phyloP scores from a whole-genome alignment of 2,797 vertebrate genomes.

The Liasis olivaceus region DNA sequence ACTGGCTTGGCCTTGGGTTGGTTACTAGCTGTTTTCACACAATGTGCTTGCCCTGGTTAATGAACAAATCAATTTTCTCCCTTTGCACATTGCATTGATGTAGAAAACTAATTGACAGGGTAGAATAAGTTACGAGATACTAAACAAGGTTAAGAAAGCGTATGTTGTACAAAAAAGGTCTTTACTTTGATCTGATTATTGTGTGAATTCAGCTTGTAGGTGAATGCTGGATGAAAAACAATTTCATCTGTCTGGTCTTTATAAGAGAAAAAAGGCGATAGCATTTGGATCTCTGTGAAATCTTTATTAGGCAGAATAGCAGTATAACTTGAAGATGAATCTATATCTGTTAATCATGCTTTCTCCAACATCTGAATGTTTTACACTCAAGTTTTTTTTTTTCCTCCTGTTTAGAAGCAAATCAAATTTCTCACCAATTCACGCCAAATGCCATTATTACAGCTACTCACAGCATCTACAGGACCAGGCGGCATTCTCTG shows the following conservation, averaged over 20 bases:
- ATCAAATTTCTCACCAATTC: background rate
- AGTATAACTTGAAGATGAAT: background rate
- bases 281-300: background rate
- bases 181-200: background rate
- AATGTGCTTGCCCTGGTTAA: background rate
- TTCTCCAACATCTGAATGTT: background rate
- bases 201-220: background rate
- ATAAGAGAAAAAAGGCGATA: background rate
- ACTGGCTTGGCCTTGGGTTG: background rate
- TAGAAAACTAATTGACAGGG: background rate
- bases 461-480: background rate
- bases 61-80: background rate
- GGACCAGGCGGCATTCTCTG: background rate
- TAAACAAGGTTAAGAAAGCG: background rate
- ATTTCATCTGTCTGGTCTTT: background rate
- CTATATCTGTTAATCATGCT: background rate
- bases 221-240: background rate
- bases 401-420: background rate
- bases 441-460: background rate
- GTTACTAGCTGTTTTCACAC: background rate
- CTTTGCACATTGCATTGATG: background rate
- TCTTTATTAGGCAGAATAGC: background rate
- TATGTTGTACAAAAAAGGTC: background rate
- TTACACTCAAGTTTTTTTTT: background rate
- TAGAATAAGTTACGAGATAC: background rate